phyloP scores from a whole-genome alignment of 2,888 invertebrate species.

The Chloromyia formosa region DNA sequence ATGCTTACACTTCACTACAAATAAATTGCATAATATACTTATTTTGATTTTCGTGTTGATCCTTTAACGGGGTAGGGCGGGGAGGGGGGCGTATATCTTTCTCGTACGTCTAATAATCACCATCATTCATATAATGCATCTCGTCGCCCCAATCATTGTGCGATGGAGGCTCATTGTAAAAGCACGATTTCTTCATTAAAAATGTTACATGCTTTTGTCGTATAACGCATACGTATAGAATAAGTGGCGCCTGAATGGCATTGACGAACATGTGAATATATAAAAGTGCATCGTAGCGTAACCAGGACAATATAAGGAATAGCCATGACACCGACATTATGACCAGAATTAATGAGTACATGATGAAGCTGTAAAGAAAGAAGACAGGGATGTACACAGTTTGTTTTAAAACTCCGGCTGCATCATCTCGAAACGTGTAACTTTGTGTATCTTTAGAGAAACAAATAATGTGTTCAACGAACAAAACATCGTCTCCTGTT shows the following conservation, averaged over 20 bases:
- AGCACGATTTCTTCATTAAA: conserved; percentile 81
- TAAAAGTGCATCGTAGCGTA: conserved; percentile 75
- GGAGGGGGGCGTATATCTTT: too few species aligned
- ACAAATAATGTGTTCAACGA: too few species aligned
- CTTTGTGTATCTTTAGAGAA: conserved; percentile 13
- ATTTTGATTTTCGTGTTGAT: too few species aligned
- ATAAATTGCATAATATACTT: too few species aligned
- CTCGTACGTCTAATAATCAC: conserved; percentile 56
- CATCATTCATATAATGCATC: conserved; percentile 85
- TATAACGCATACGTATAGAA: conserved; percentile 80
- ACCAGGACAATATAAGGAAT: conserved; percentile 79
- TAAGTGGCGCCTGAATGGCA: conserved; percentile 76
- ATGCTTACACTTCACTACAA: too few species aligned
- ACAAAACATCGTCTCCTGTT: too few species aligned
- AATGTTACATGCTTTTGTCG: conserved; percentile 83
- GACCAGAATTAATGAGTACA: conserved; percentile 78
- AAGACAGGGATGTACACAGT: background rate
- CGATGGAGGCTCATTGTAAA: conserved; percentile 77
- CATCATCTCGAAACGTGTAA: conserved; percentile 27
- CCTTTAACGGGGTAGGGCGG: too few species aligned
- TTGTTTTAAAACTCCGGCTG: too few species aligned
- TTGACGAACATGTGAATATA: conserved; percentile 81
- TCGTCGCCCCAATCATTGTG: conserved; percentile 89
- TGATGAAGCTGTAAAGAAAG: conserved; percentile 73
- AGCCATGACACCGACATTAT: conserved; percentile 82